Conservation (phyloP, 2,113 vertebrate genomes). For the Butorides virescens region DNA sequence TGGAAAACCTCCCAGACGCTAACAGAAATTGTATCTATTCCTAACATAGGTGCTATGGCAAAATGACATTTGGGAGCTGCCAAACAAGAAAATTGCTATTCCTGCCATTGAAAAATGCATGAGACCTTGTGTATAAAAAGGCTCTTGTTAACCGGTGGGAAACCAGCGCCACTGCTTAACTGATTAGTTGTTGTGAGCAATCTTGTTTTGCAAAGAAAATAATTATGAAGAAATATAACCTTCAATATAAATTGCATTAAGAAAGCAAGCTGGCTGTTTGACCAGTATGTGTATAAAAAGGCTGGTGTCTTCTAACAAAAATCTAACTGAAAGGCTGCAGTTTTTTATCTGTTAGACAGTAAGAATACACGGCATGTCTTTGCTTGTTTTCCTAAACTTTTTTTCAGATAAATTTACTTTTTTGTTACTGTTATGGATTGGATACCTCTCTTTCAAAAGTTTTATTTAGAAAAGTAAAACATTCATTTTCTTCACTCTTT, state of each 20-base stretch:
- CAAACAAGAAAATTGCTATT: background rate
- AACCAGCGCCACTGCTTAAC: background rate
- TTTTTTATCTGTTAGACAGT: background rate
- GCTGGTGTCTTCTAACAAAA: background rate
- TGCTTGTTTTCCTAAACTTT: background rate
- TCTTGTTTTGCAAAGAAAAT: background rate
- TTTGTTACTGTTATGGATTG: background rate
- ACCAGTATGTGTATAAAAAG: background rate
- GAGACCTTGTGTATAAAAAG: background rate
- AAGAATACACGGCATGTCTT: background rate
- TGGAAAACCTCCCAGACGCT: constrained; percentile 24
- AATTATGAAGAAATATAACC: background rate
- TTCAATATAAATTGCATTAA: background rate
- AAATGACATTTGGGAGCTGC: constrained; percentile 7
- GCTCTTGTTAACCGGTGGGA: background rate
- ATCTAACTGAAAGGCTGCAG: background rate
- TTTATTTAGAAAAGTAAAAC: background rate
- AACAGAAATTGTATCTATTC: background rate
- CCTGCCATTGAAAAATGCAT: background rate
- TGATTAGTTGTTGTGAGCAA: background rate
- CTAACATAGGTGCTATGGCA: background rate
- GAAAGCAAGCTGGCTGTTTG: background rate
- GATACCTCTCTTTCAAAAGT: background rate
- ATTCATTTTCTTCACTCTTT: background rate
- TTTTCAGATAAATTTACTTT: background rate